Base-by-base conservation (phyloP, 2,797 vertebrate species). In the Clarias laeviceps region DNA sequence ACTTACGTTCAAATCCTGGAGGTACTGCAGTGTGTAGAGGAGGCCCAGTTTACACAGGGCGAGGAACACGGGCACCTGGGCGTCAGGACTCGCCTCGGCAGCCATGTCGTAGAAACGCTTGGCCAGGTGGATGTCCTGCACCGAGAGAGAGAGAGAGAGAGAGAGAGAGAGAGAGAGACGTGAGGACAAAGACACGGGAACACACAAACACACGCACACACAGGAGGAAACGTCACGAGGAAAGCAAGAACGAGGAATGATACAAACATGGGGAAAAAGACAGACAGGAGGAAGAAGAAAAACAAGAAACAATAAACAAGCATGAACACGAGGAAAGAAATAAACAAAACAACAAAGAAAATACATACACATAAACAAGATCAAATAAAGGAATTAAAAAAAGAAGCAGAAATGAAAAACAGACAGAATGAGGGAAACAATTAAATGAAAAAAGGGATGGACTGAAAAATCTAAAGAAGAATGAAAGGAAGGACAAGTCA, bases 41-140 rank as follows among this genome's bases (percentile, higher is more conserved):
- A 99, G 90, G 5, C 97, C 97, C 85, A 99, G 91, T 89, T 99
- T 99, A 91, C 97, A 98, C 81, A 99, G 95, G 0, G 98, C 98
- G 77, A 99, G 92, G 92, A 99, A 99, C 79, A 99, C 98, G 0
- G 98, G 98, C 77, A 99, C 98, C 91, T 99, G 98, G 56, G 98
- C 98, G 14, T 99, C 98, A 3, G 97, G 97, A 90, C 98, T 99
- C 87, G 98, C 97, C 93, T 99, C 98, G 0, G 98, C 98, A 0
- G 98, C 98, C 98, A 99, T 99, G 92, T 99, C 98, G 78, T 99
- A 99, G 88, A 99, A 99, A 18, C 98, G 96, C 89, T 99, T 99
- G 73, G 98, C 98, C 81, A 99, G 94, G 89, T 99, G 97, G 90
- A 99, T 97, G 91, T 99, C 98, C 98, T 99, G 86, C 50, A 92